Evolutionary conservation across 2,888 invertebrate species (phyloP).

Genomic region (Apodemia zela): DNA sequence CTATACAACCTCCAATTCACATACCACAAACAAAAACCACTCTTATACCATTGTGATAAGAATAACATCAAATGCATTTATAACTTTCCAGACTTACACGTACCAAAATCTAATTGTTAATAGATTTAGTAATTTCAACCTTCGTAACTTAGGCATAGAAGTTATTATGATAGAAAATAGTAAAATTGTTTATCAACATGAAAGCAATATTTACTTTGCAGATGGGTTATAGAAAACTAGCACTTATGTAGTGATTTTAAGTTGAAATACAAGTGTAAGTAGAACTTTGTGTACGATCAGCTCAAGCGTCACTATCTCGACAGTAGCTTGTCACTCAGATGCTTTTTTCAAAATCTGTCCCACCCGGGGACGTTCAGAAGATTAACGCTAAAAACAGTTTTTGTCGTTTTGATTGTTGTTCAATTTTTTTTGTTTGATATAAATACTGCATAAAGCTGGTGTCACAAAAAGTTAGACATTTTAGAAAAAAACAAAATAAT

Average conservation of each 20-base stretch:
- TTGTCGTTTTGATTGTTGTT: constrained; percentile 23
- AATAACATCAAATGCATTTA: constrained; percentile 17
- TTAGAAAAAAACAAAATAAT: too few species aligned
- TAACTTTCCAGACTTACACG: constrained; percentile 24
- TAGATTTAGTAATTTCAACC: constrained; percentile 19
- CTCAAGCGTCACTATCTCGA: constrained; percentile 38
- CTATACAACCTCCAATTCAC: constrained; percentile 19
- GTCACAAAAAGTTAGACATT: too few species aligned
- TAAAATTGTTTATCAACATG: constrained; percentile 27
- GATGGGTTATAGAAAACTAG: constrained; percentile 18
- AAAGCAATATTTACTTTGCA: constrained; percentile 21
- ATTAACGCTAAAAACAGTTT: constrained; percentile 35
- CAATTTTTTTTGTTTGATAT: constrained; percentile 3
- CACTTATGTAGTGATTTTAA: constrained; percentile 19
- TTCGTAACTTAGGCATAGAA: constrained; percentile 19
- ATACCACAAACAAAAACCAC: constrained; percentile 19
- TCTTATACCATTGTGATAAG: constrained; percentile 23
- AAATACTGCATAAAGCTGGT: too few species aligned
- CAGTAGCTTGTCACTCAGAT: constrained; percentile 40
- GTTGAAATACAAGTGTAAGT: neutral
- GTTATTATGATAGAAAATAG: constrained; percentile 22
- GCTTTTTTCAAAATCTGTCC: constrained; percentile 41
- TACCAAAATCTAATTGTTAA: constrained; percentile 16
- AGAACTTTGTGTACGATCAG: constrained; percentile 27
- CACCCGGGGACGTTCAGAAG: constrained; percentile 36